Percentiles rank a stretch among this genome's conserved stretches.
Evolutionary conservation across 2,113 vertebrate genomes (phyloP).

Genomic region (Oophaga pumilio): DNA sequence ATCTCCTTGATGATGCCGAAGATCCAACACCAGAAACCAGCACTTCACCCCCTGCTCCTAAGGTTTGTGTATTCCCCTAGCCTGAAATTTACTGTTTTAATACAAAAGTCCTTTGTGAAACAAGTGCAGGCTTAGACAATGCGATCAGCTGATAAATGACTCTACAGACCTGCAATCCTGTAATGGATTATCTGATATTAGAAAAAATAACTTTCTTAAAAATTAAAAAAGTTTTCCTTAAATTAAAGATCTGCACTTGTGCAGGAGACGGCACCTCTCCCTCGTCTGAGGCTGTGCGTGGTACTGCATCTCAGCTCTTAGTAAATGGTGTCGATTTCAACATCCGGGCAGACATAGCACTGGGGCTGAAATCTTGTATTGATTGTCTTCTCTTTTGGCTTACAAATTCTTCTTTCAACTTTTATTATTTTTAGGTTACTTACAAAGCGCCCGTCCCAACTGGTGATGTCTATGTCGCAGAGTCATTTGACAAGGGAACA

Average conservation of each 20-base stretch:
- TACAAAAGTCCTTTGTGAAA: neutral
- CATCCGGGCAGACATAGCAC: no score
- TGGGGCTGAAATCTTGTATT: neutral
- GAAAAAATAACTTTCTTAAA: no score
- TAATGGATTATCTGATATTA: no score
- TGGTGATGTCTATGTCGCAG: slow-evolving; percentile 90
- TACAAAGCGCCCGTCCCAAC: slow-evolving; percentile 91
- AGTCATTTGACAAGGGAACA: slow-evolving; percentile 92
- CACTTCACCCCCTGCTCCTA: slow-evolving; percentile 76
- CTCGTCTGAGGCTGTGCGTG: no score
- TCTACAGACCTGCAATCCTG: neutral
- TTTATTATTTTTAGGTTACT: slow-evolving; percentile 77
- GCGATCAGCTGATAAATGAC: neutral
- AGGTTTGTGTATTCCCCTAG: slow-evolving; percentile 70
- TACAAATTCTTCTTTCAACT: neutral
- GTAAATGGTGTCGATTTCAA: no score
- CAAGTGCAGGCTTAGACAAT: neutral
- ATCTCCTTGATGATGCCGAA: slow-evolving; percentile 74
- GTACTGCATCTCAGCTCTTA: no score
- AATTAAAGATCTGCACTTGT: no score
- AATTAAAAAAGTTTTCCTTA: no score
- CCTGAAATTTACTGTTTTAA: neutral
- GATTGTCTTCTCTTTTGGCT: no score
- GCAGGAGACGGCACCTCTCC: no score
- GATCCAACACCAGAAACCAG: slow-evolving; percentile 72